phyloP scores from a whole-genome alignment of 2,797 vertebrate species.

The Erethizon dorsatum region DNA sequence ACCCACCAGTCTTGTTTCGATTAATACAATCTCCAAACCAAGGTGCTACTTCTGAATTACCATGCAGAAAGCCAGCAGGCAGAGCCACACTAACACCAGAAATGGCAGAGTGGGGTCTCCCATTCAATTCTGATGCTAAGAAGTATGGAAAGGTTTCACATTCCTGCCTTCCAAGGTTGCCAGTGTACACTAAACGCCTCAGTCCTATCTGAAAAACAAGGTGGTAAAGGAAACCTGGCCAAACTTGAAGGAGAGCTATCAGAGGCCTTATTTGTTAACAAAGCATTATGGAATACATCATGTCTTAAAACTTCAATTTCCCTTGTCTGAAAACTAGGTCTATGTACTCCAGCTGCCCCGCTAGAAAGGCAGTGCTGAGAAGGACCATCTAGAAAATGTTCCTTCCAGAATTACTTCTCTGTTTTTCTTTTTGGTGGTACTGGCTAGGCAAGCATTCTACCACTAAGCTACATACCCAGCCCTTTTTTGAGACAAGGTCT shows the following conservation, averaged over 20 bases:
- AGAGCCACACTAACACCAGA: constrained; percentile 66
- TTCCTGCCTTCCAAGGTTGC: constrained; percentile 76
- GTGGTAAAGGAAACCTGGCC: constrained; percentile 71
- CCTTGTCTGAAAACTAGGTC: constrained; percentile 33
- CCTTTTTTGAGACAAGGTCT: neutral
- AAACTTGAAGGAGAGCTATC: constrained; percentile 65
- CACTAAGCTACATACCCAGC: neutral
- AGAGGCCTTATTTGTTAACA: constrained; percentile 63
- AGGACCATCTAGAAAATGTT: constrained; percentile 8
- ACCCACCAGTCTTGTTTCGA: constrained; percentile 49
- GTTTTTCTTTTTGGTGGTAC: neutral
- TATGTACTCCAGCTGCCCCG: constrained; percentile 12
- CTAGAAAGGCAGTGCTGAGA: constrained; percentile 50
- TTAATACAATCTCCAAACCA: constrained; percentile 74
- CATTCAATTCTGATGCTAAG: constrained; percentile 80
- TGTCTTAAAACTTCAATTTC: constrained; percentile 61
- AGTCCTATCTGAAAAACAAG: constrained; percentile 81
- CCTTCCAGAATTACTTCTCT: neutral
- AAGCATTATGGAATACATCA: constrained; percentile 55
- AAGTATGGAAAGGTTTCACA: constrained; percentile 72
- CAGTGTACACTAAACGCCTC: constrained; percentile 76
- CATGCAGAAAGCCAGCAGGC: constrained; percentile 69
- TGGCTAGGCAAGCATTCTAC: neutral
- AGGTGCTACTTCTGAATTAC: constrained; percentile 75
- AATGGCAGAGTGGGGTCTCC: constrained; percentile 72